Conservation (phyloP, 2,113 vertebrate species). For the Natator depressus region DNA sequence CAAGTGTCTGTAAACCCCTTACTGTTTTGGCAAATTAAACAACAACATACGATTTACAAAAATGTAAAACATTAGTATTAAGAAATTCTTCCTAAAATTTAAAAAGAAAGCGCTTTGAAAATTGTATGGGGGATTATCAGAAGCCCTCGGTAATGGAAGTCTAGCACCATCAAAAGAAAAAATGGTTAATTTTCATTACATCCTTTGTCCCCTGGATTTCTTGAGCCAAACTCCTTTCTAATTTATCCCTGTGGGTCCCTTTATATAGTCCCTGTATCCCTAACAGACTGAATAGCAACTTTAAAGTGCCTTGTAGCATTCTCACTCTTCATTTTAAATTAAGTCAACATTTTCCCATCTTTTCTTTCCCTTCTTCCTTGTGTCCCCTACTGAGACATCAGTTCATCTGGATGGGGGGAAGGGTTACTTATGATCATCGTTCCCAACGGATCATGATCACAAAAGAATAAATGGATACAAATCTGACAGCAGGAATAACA, state of each 20-base stretch:
- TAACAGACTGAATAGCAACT: not conserved
- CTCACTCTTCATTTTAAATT: not conserved
- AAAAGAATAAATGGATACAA: too few relatives aligned
- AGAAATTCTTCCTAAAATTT: not conserved
- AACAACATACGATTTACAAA: not conserved
- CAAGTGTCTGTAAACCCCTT: not conserved
- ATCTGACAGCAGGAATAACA: too few relatives aligned
- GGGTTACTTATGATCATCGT: not conserved
- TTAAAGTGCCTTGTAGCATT: not conserved
- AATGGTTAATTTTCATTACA: not conserved
- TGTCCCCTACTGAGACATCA: not conserved
- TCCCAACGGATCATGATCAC: not conserved
- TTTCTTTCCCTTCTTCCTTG: not conserved
- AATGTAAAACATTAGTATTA: not conserved
- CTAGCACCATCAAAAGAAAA: not conserved
- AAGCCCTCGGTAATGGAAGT: not conserved
- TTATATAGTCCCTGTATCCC: not conserved
- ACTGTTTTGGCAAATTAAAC: not conserved
- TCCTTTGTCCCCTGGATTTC: not conserved
- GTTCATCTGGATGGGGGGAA: not conserved
- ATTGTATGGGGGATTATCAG: not conserved
- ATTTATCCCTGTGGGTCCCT: not conserved
- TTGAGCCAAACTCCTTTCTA: not conserved
- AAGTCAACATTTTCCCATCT: not conserved
- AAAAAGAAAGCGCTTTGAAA: conserved; percentile 18